Evolutionary conservation across 2,113 vertebrate genomes (phyloP).

Genomic region (Seriola dumerili): DNA sequence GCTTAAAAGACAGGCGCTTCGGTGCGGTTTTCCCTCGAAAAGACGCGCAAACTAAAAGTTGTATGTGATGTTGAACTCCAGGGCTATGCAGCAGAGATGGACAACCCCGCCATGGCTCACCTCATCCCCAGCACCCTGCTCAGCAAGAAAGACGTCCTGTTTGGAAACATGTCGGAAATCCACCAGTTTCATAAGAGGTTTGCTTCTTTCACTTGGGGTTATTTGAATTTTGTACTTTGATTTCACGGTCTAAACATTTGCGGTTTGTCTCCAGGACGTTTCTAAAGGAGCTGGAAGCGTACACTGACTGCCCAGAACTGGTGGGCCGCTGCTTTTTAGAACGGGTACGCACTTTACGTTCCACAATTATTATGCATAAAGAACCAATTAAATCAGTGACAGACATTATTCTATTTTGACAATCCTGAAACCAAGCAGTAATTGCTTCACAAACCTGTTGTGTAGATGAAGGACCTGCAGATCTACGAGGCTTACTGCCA

Average conservation of each 20-base stretch:
- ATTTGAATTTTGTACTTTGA: not conserved
- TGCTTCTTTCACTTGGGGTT: not conserved
- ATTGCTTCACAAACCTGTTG: not conserved
- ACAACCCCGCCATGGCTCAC: slow-evolving; percentile 91
- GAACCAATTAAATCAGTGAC: too few species aligned
- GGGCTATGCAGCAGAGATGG: slow-evolving; percentile 98
- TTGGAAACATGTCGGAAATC: slow-evolving; percentile 98
- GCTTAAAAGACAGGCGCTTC: not conserved
- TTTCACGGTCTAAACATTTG: fast-evolving
- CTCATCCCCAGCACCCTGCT: slow-evolving; percentile 91
- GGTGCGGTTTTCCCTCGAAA: too few species aligned
- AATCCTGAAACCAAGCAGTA: not conserved
- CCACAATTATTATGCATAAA: too few species aligned
- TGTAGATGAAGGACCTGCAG: slow-evolving; percentile 96
- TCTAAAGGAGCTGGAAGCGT: slow-evolving; percentile 93
- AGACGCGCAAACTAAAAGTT: too few species aligned
- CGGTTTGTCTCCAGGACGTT: slow-evolving; percentile 86
- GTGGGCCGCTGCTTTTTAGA: slow-evolving; percentile 95
- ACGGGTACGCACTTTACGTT: slow-evolving; percentile 80
- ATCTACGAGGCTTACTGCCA: slow-evolving; percentile 99
- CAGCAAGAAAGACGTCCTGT: slow-evolving; percentile 94
- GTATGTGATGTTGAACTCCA: slow-evolving; percentile 57
- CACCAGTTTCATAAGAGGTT: slow-evolving; percentile 98
- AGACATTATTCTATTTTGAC: too few species aligned
- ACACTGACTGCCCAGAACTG: slow-evolving; percentile 91